Conservation (phyloP, 2,113 vertebrate genomes). For the Hippocampus barbouri region DNA sequence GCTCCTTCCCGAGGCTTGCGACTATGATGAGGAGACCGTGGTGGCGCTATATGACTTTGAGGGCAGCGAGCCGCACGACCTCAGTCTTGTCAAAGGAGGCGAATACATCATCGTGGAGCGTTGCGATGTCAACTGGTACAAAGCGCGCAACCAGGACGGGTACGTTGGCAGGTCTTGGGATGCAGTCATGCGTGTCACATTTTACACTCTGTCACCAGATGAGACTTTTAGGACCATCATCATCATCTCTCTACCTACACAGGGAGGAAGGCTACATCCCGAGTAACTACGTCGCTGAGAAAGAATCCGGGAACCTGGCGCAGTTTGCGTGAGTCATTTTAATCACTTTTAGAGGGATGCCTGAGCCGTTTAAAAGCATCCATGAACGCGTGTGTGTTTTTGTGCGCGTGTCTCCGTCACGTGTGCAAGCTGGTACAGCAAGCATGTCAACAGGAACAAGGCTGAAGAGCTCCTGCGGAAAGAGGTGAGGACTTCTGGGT, state of each 20-base stretch:
- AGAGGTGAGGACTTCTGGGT: constrained; percentile 68
- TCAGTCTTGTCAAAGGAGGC: constrained; percentile 78
- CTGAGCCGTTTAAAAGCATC: neutral
- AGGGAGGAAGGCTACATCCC: constrained; percentile 91
- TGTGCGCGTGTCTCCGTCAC: constrained; percentile 15
- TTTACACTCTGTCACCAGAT: no score
- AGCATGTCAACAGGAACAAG: constrained; percentile 85
- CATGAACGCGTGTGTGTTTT: neutral
- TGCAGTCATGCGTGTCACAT: no score
- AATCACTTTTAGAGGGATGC: neutral
- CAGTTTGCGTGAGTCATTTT: constrained; percentile 83
- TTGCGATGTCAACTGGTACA: constrained; percentile 88
- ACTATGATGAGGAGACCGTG: constrained; percentile 71
- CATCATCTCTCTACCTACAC: no score
- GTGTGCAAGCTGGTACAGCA: constrained; percentile 83
- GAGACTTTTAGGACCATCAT: no score
- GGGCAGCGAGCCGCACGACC: constrained; percentile 82
- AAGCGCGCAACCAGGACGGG: constrained; percentile 82
- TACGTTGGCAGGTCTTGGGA: constrained; percentile 37
- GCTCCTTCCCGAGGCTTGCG: constrained; percentile 34
- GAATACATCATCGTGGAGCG: constrained; percentile 88
- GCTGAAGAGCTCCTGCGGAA: constrained; percentile 87
- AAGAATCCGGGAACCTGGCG: constrained; percentile 81
- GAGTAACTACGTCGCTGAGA: constrained; percentile 89
- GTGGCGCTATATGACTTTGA: constrained; percentile 89